Percentiles rank a stretch among this genome's conserved stretches.
Evolutionary conservation across 2,797 vertebrate species (phyloP).

Genomic region (Channa striata): DNA sequence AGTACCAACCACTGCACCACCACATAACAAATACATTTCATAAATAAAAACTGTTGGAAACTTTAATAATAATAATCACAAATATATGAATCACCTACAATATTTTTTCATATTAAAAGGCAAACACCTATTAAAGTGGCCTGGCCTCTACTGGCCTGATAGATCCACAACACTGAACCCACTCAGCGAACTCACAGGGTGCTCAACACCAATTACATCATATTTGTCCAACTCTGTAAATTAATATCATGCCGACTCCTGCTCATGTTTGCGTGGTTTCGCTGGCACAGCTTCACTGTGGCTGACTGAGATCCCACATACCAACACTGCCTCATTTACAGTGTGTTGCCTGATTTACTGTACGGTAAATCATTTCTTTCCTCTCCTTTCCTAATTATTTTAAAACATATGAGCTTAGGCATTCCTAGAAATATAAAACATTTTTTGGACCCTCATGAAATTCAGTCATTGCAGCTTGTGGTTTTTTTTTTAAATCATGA

Average conservation of each 20-base stretch:
- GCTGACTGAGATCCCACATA: slow-evolving; percentile 2
- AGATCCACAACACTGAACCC: slow-evolving; percentile 30
- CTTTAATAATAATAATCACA: not conserved
- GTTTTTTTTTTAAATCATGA: not conserved
- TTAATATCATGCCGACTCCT: not conserved
- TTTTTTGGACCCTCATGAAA: slow-evolving; percentile 20
- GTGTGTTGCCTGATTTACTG: slow-evolving; percentile 8
- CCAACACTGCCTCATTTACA: slow-evolving; percentile 20
- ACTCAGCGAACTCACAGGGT: slow-evolving; percentile 7
- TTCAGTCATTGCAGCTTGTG: not conserved
- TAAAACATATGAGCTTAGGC: not conserved
- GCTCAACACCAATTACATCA: slow-evolving; percentile 12
- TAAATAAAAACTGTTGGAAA: slow-evolving; percentile 14
- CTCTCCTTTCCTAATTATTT: not conserved
- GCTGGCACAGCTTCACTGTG: not conserved
- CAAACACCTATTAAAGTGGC: slow-evolving; percentile 35
- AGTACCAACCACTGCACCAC: too few relatives aligned
- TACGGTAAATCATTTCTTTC: too few relatives aligned
- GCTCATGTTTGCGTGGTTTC: slow-evolving; percentile 4
- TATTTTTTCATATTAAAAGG: not conserved
- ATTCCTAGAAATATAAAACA: slow-evolving; percentile 5
- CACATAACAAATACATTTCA: too few relatives aligned
- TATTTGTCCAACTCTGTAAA: not conserved
- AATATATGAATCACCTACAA: slow-evolving; percentile 15
- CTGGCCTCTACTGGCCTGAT: slow-evolving; percentile 54